A percentile compares a stretch with the other conserved stretches of the same genome.
phyloP scores from a whole-genome alignment of 35 echinoderm and acorn worm species.

The Ptychodera flava region DNA sequence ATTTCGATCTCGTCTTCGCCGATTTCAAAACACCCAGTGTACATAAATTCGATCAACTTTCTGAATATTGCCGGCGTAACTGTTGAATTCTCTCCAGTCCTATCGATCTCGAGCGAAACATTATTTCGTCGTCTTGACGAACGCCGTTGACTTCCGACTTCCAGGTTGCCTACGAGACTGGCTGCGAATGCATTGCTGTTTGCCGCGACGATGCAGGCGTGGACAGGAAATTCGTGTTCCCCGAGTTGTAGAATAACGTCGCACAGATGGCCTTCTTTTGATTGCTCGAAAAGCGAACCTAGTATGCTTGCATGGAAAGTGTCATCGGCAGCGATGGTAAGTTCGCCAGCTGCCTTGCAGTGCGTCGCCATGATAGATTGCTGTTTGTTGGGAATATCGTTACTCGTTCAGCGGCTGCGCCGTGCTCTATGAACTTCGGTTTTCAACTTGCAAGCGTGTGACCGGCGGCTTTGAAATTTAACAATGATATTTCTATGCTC shows the following conservation, averaged over 20 bases:
- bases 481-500: no score
- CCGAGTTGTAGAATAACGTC: neutral
- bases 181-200: neutral
- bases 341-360: no score
- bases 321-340: no score
- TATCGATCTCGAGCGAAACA: neutral
- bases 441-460: no score
- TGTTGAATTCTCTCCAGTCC: neutral
- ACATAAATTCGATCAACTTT: neutral
- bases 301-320: no score
- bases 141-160: neutral
- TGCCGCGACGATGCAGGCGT: neutral
- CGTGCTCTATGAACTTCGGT: no score
- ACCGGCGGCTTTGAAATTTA: no score
- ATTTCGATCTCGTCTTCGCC: neutral
- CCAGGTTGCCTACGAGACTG: neutral
- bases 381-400: no score
- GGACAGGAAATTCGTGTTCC: neutral
- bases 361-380: no score
- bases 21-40: neutral
- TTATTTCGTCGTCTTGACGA: neutral
- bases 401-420: no score
- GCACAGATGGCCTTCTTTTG: neutral
- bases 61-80: neutral
- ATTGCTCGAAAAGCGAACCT: neutral